These are phyloP conservation scores for Galemys pyrenaicus DNA, from an alignment of 2,113 vertebrate genomes.

Conservation along the genomic window DNA sequence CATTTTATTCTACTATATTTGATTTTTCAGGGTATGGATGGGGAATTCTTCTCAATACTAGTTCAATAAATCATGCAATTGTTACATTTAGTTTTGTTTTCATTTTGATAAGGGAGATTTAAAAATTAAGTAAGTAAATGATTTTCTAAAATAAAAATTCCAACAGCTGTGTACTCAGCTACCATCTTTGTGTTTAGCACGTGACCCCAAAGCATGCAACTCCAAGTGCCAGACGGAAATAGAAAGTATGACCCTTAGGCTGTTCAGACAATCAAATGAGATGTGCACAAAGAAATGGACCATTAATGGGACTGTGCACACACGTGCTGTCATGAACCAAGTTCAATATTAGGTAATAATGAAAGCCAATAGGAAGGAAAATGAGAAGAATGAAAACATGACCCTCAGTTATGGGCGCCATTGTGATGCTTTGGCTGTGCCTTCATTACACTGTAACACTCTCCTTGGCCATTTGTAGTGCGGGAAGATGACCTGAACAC, in stretches of 20 bases:
- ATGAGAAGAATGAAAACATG: neutral
- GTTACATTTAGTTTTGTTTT: neutral
- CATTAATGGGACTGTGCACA: neutral
- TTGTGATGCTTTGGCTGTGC: neutral
- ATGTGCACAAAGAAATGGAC: neutral
- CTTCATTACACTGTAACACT: neutral
- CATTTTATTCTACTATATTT: neutral
- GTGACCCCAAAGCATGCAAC: neutral
- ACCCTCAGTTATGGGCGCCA: neutral
- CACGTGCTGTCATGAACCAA: neutral
- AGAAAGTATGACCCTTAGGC: neutral
- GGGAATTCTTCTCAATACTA: neutral
- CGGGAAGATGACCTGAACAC: neutral
- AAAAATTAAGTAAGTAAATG: slow-evolving; percentile 30
- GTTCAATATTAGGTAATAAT: neutral
- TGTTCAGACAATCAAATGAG: neutral
- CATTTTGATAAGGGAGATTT: neutral
- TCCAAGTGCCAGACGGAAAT: neutral
- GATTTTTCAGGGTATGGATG: neutral
- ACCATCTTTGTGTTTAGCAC: neutral
- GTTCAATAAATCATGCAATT: neutral
- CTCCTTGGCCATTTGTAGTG: neutral
- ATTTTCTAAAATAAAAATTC: neutral
- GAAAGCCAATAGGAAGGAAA: neutral
- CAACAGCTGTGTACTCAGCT: neutral